Percentiles rank a stretch among this genome's conserved stretches.
phyloP scores from a whole-genome alignment of 2,797 vertebrate species.

The Phoebastria nigripes region DNA sequence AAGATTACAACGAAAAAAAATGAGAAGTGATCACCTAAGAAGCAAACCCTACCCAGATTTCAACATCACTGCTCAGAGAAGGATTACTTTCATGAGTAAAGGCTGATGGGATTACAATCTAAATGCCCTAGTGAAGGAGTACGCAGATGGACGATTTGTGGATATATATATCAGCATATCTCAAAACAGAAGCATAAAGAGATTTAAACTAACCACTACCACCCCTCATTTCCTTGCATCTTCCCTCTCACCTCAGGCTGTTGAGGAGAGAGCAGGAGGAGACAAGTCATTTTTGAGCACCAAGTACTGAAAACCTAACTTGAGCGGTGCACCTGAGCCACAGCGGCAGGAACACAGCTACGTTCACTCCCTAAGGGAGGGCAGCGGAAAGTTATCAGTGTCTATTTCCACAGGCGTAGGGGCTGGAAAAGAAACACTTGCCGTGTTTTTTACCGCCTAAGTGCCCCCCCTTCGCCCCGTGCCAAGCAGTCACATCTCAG shows the following conservation, averaged over 20 bases:
- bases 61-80: not conserved
- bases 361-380: rapidly evolving
- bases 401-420: not conserved
- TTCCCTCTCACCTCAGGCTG: not conserved
- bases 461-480: not conserved
- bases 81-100: not conserved
- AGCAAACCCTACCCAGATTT: not conserved
- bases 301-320: not conserved
- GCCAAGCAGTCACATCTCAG: not conserved
- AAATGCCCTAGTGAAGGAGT: not conserved
- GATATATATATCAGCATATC: rapidly evolving
- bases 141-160: not conserved
- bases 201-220: not conserved
- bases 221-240: not conserved
- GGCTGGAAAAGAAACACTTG: not conserved
- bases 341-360: not conserved
- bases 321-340: not conserved
- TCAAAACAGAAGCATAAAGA: not conserved
- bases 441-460: not conserved
- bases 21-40: not conserved
- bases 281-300: not conserved
- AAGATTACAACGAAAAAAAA: not conserved
- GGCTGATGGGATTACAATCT: not conserved
- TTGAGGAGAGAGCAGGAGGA: not conserved
- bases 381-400: not conserved